These are phyloP conservation scores for Diglossa cyanea DNA, from an alignment of 2,797 vertebrate genomes.

Conservation along the genomic window DNA sequence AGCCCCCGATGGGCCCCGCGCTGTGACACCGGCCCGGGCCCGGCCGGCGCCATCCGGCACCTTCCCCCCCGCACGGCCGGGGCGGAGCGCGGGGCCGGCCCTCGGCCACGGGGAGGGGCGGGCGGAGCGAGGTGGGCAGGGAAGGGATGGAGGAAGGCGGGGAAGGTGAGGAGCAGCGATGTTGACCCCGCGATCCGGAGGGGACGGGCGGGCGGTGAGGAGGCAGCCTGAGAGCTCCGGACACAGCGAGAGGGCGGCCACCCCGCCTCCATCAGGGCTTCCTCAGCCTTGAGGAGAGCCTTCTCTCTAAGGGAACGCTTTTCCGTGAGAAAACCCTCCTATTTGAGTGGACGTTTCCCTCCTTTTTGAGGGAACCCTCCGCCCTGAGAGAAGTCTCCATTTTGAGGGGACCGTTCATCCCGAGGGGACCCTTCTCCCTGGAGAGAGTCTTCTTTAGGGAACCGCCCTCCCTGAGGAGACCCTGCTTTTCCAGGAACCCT, in stretches of 20 bases:
- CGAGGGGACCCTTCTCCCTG: neutral
- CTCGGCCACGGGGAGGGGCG: neutral
- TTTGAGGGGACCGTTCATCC: accelerated
- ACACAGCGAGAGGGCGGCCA: accelerated
- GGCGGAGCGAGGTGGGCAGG: neutral
- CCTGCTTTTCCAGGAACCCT: neutral
- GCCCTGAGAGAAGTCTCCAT: accelerated
- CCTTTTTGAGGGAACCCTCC: accelerated
- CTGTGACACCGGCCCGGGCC: too few species aligned
- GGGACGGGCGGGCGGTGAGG: neutral
- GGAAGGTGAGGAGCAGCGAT: accelerated
- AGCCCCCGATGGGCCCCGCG: too few species aligned
- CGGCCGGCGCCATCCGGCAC: neutral
- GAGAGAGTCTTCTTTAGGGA: neutral
- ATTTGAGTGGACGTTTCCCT: neutral
- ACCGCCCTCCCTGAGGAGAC: too few species aligned
- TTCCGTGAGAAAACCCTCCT: too few species aligned
- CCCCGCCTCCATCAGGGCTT: accelerated
- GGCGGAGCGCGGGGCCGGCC: neutral
- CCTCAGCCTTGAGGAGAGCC: neutral
- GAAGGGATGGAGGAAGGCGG: neutral
- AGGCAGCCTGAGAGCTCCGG: neutral
- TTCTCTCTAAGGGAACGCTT: too few species aligned
- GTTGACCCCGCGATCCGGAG: neutral
- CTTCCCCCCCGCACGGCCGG: neutral